phyloP scores from a whole-genome alignment of 2,797 vertebrate species.

The Acridotheres tristis region DNA sequence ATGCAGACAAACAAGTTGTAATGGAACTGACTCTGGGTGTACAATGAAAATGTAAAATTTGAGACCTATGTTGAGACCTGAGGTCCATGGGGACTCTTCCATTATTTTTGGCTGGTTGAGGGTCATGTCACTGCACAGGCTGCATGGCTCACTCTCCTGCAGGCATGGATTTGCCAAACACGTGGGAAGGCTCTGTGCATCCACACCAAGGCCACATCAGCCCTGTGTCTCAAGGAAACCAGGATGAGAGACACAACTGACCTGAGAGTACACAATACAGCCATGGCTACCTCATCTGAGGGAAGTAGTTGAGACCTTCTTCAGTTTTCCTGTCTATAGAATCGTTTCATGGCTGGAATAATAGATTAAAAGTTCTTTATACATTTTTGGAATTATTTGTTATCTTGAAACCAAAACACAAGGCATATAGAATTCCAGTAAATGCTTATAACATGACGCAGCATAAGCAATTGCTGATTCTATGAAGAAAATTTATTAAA shows the following conservation, averaged over 20 bases:
- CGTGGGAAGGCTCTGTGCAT: not conserved
- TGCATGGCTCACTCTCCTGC: not conserved
- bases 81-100: not conserved
- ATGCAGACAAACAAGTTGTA: not conserved
- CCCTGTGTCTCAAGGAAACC: not conserved
- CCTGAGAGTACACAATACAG: rapidly evolving
- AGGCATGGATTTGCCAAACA: not conserved
- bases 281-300: not conserved
- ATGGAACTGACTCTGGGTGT: not conserved
- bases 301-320: not conserved
- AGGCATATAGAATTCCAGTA: not conserved
- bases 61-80: not conserved
- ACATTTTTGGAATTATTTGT: not conserved
- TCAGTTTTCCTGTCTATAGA: not conserved
- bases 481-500: not conserved
- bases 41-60: not conserved
- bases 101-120: not conserved
- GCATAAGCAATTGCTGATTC: not conserved
- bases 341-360: not conserved
- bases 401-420: not conserved
- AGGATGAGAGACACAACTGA: rapidly evolving
- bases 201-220: not conserved
- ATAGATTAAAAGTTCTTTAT: not conserved
- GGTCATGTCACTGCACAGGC: not conserved
- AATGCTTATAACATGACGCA: not conserved